Base-by-base conservation (phyloP, 2,888 invertebrate species). In the Cistogaster globosa region DNA sequence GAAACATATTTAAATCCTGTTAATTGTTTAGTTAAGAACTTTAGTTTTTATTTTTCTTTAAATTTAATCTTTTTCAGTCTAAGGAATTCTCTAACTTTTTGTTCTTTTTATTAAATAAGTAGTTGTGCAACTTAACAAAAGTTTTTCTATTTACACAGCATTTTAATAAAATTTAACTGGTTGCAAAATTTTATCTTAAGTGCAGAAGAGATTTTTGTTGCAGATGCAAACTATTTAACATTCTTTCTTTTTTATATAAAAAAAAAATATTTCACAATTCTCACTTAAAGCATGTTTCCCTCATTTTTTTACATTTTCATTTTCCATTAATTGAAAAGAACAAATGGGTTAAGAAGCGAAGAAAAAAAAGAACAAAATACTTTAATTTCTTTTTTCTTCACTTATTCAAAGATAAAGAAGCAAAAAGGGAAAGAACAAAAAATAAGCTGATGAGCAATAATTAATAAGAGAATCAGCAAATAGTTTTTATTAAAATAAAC, bases 381-480 rank as follows among this genome's bases (percentile, higher is more conserved):
- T 72, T 72, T 58, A 7, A 45, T 26, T 48, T n/a, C n/a, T n/a
- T 48, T 55, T 22, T 18, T 62, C 5, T 55, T 2, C 4, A 20
- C 42, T 8, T 55, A 69, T 38, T 32, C 36, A 11, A 18, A 57
- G 71, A 65, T 55, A 79, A 63, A 57, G 8, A 69, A 32, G 36
- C 42, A 53, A 69, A 53, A 69, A 42, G 22, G 51, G 42, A 58
- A 48, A 60, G 32, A 48, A 42, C 32, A 60, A 38, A 22, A 57
- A 76, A 74, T 58, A 72, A 79, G 63, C 78, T 71, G 78, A 79
- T 79, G 63, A 57, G 78, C 36, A 57, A 63, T 79, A 72, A 79
- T 79, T 79, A 72, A 79, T 79, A 65, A 48, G 16, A 38, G 11
- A 62, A 65, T 48, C 48, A 63, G 55, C 71, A 71, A 79, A 71